Evolutionary conservation across 2,888 invertebrate genomes (phyloP).

Genomic region (Xestia rhomboidea): DNA sequence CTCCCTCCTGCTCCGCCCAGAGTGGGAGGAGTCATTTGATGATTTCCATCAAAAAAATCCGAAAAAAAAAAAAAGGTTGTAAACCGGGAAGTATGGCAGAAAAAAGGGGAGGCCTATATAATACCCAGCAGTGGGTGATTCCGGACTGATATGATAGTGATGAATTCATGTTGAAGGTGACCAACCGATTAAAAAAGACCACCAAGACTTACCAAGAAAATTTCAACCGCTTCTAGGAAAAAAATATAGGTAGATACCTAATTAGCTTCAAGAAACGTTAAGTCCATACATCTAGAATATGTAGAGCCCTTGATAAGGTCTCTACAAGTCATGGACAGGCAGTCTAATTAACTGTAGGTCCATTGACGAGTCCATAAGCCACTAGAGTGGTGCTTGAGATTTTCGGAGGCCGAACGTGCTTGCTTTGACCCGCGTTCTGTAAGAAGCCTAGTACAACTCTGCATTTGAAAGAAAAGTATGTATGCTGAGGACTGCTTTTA

Average conservation of each 20-base stretch:
- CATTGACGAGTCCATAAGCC: conserved; percentile 46
- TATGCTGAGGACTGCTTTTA: neutral
- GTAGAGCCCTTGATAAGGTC: conserved; percentile 44
- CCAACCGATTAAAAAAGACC: no score
- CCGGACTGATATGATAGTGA: no score
- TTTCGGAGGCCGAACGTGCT: conserved; percentile 43
- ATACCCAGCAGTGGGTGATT: no score
- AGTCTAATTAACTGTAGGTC: conserved; percentile 55
- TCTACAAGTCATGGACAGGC: conserved; percentile 45
- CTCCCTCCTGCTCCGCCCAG: no score
- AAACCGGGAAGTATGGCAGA: no score
- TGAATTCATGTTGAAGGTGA: no score
- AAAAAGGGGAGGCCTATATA: no score
- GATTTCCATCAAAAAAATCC: no score
- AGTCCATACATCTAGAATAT: conserved; percentile 24
- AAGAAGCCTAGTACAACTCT: conserved; percentile 6
- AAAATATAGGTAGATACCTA: neutral
- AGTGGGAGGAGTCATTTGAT: no score
- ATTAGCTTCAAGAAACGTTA: conserved; percentile 22
- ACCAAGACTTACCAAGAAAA: no score
- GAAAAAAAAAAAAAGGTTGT: no score
- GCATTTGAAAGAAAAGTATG: conserved; percentile 6
- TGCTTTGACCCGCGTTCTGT: conserved; percentile 35
- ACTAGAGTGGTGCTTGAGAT: conserved; percentile 39
- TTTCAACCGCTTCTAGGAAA: neutral